Evolutionary conservation across 2,113 vertebrate species (phyloP).

Genomic region (Pseudorectes ferrugineus): DNA sequence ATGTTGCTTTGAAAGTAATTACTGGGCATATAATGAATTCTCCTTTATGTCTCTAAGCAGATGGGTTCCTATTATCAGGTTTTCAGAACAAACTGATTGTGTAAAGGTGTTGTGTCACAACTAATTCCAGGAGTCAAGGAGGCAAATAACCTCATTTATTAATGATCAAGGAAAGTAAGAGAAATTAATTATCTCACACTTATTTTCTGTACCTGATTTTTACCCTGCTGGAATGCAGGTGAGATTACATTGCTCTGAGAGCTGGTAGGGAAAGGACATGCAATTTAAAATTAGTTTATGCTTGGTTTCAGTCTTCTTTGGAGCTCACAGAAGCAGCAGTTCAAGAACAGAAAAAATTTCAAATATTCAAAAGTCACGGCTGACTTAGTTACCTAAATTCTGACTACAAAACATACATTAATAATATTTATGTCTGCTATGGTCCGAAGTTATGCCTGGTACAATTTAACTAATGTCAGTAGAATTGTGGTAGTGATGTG

Average conservation of each 20-base stretch:
- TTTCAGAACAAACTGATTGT: constrained; percentile 52
- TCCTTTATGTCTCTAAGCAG: constrained; percentile 57
- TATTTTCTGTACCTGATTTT: constrained; percentile 8
- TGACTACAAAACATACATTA: not conserved
- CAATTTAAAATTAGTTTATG: not conserved
- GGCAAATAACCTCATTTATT: constrained; percentile 59
- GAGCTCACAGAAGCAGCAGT: not conserved
- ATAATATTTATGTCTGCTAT: not conserved
- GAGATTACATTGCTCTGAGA: not conserved
- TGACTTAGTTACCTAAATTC: not conserved
- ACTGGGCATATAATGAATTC: constrained; percentile 41
- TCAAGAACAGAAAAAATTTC: not conserved
- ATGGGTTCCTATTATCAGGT: constrained; percentile 50
- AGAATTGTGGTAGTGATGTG: not conserved
- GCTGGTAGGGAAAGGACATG: not conserved
- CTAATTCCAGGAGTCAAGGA: constrained; percentile 51
- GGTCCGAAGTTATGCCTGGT: not conserved
- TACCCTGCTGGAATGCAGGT: not conserved
- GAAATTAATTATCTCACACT: constrained; percentile 45
- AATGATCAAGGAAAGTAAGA: constrained; percentile 48
- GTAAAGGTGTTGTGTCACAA: constrained; percentile 53
- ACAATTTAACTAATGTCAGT: not conserved
- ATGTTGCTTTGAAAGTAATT: constrained; percentile 48
- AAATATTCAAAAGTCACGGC: not conserved
- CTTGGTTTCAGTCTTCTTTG: not conserved